Percentiles rank a stretch among this genome's conserved stretches.
Evolutionary conservation across 2,797 vertebrate genomes (phyloP).

Genomic region (Labeo calbasu): DNA sequence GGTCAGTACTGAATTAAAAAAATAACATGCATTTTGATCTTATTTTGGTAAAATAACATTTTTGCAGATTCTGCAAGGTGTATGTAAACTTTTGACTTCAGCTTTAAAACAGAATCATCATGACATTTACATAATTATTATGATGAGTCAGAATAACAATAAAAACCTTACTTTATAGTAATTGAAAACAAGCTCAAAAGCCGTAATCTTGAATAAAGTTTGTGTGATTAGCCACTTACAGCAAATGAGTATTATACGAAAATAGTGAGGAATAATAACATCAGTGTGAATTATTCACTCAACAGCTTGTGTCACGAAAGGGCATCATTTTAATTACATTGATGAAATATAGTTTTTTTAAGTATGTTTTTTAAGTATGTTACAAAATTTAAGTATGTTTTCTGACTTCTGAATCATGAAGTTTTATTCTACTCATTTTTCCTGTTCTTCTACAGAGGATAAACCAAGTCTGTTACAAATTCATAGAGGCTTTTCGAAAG

Average conservation of each 20-base stretch:
- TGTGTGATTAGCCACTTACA: neutral
- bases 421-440: neutral
- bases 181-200: neutral
- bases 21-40: no score
- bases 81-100: no score
- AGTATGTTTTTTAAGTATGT: neutral
- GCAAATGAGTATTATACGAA: neutral
- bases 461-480: constrained; percentile 31
- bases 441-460: constrained; percentile 44
- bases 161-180: neutral
- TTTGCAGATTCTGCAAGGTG: no score
- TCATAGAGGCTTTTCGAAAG: neutral
- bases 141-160: constrained; percentile 1
- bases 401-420: neutral
- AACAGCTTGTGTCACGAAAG: constrained; percentile 13
- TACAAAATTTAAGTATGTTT: neutral
- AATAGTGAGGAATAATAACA: neutral
- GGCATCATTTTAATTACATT: neutral
- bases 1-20: no score
- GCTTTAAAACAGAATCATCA: neutral
- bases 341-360: neutral
- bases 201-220: neutral
- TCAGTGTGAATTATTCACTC: constrained; percentile 12
- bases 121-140: neutral
- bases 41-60: no score